These are phyloP conservation scores for Prionailurus viverrinus DNA, from an alignment of 2,113 vertebrate species.

Conservation along the genomic window DNA sequence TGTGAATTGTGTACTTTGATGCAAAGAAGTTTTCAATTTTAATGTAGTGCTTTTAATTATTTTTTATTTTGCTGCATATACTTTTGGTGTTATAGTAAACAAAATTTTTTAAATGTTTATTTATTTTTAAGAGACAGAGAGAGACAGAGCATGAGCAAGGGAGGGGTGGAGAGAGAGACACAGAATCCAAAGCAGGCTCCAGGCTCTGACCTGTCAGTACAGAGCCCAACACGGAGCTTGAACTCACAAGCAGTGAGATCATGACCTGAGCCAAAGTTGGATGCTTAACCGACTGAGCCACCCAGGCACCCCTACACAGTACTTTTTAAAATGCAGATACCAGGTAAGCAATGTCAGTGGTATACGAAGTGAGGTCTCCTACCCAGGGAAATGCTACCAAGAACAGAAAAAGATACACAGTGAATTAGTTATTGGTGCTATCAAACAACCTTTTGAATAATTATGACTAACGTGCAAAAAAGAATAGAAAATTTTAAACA, in stretches of 20 bases:
- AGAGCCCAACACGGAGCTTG: too few species aligned
- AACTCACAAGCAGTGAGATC: too few species aligned
- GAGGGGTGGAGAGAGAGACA: too few species aligned
- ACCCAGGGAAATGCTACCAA: not conserved
- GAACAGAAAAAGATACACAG: not conserved
- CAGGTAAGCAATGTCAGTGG: not conserved
- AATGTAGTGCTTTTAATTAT: not conserved
- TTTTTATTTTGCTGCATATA: not conserved
- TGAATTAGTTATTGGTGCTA: not conserved
- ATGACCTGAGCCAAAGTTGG: too few species aligned
- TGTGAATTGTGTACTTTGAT: not conserved
- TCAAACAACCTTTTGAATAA: not conserved
- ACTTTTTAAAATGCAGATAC: not conserved
- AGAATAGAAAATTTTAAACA: not conserved
- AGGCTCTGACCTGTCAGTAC: too few species aligned
- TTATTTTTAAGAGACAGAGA: too few species aligned
- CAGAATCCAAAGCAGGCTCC: too few species aligned
- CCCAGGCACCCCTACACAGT: not conserved
- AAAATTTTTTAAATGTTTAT: not conserved
- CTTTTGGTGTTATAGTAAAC: not conserved
- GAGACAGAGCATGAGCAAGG: too few species aligned
- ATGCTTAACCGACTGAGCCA: too few species aligned
- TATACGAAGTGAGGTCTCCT: not conserved
- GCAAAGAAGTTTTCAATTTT: not conserved
- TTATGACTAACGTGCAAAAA: not conserved